These are phyloP conservation scores for Balaeniceps rex DNA, from an alignment of 2,113 vertebrate genomes.

Conservation along the genomic window DNA sequence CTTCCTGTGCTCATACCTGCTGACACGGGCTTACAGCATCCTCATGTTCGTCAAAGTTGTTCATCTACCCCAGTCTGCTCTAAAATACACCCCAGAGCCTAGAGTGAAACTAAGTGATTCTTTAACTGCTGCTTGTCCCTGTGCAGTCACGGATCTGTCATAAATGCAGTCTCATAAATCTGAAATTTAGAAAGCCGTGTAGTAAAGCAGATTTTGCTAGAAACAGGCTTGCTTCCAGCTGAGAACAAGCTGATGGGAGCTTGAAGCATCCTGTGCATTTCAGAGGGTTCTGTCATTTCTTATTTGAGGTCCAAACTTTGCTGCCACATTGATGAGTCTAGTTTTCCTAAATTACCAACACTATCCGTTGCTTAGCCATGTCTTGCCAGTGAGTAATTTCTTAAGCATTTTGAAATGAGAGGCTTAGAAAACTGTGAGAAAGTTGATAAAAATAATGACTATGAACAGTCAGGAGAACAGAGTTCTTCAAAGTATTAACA, in stretches of 20 bases:
- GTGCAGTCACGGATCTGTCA: background rate
- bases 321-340: background rate
- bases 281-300: background rate
- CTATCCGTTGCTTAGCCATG: background rate
- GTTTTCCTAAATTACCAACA: background rate
- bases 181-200: background rate
- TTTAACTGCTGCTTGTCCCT: background rate
- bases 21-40: background rate
- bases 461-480: background rate
- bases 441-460: background rate
- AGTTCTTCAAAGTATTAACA: background rate
- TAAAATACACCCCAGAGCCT: background rate
- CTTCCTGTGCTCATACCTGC: background rate
- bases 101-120: background rate
- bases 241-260: background rate
- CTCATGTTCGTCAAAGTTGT: background rate
- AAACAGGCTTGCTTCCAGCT: background rate
- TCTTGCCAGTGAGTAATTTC: background rate
- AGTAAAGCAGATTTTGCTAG: conserved; percentile 3
- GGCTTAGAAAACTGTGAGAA: background rate
- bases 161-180: background rate
- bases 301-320: background rate
- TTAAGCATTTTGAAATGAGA: background rate
- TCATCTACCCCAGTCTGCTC: background rate
- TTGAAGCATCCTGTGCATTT: background rate